Percentiles rank a stretch among this genome's conserved stretches.
phyloP scores from a whole-genome alignment of 2,113 vertebrate species.

The Oplegnathus fasciatus region DNA sequence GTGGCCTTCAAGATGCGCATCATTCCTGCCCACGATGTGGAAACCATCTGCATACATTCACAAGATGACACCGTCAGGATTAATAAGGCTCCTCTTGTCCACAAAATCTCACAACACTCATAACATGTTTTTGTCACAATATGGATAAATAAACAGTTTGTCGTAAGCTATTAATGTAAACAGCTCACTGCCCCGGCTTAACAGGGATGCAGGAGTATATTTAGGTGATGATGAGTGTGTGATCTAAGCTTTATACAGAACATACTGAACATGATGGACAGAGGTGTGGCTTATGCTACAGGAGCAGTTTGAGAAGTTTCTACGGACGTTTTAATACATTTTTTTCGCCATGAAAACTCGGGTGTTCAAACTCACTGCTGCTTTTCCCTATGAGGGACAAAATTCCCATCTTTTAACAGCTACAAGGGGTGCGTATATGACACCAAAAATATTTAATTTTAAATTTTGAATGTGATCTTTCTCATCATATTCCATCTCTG shows the following conservation, averaged over 20 bases:
- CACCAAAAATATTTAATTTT: not conserved
- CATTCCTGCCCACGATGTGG: conserved; percentile 74
- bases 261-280: not conserved
- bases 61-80: conserved; percentile 38
- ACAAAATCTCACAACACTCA: not conserved
- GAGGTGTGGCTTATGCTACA: not conserved
- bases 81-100: not conserved
- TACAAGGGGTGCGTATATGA: not conserved
- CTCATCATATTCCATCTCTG: not conserved
- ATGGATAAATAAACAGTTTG: not conserved
- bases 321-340: not conserved
- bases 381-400: not conserved
- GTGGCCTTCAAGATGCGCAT: conserved; percentile 54
- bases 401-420: not conserved
- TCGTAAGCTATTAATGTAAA: not conserved
- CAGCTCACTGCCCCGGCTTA: not conserved
- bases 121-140: not conserved
- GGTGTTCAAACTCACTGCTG: not conserved
- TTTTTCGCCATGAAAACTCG: not conserved
- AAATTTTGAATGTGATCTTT: not conserved
- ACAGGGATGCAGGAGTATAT: not conserved
- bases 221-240: not conserved
- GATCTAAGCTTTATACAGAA: not conserved
- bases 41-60: conserved; percentile 29
- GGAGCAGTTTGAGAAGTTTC: not conserved